These are phyloP conservation scores for Chamaetylas fuelleborni DNA, from an alignment of 2,113 vertebrate genomes.

Conservation along the genomic window DNA sequence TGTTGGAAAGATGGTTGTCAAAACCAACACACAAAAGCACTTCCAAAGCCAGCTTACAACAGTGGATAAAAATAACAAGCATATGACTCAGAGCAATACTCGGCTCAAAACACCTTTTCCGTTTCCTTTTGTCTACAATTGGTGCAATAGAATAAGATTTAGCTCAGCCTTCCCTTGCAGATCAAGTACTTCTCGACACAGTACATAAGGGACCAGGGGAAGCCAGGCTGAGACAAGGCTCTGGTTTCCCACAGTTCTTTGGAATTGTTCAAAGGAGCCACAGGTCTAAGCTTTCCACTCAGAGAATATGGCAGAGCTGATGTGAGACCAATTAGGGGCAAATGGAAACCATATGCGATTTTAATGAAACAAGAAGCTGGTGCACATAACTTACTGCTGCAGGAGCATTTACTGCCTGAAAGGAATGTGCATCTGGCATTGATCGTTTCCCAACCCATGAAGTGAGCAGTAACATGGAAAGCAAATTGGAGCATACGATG, in stretches of 20 bases:
- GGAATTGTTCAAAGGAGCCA: conserved; percentile 19
- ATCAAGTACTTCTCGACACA: neutral
- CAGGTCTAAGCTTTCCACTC: conserved; percentile 13
- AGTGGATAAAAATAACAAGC: conserved; percentile 27
- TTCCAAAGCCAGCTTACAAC: conserved; percentile 23
- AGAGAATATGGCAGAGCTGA: conserved; percentile 28
- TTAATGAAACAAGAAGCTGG: conserved; percentile 51
- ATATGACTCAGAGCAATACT: conserved; percentile 7
- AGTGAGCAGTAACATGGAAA: conserved; percentile 8
- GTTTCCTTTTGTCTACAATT: neutral
- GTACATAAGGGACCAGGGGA: neutral
- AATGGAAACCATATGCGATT: conserved; percentile 60
- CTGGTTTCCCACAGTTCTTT: conserved; percentile 12
- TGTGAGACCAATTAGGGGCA: conserved; percentile 56
- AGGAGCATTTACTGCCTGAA: conserved; percentile 56
- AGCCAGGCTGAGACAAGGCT: neutral
- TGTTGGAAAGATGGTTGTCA: conserved; percentile 18
- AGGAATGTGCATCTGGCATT: conserved; percentile 51
- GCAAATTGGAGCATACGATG: conserved; percentile 31
- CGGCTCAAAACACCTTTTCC: neutral
- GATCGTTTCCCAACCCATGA: conserved; percentile 32
- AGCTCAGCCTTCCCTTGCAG: neutral
- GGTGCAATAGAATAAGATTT: neutral
- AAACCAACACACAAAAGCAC: conserved; percentile 25
- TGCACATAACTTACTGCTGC: conserved; percentile 20